Evolutionary conservation across 2,888 invertebrate genomes (phyloP), one percentile per base, ranked within the genome.

Genomic region (Oscheius sp.): DNA sequence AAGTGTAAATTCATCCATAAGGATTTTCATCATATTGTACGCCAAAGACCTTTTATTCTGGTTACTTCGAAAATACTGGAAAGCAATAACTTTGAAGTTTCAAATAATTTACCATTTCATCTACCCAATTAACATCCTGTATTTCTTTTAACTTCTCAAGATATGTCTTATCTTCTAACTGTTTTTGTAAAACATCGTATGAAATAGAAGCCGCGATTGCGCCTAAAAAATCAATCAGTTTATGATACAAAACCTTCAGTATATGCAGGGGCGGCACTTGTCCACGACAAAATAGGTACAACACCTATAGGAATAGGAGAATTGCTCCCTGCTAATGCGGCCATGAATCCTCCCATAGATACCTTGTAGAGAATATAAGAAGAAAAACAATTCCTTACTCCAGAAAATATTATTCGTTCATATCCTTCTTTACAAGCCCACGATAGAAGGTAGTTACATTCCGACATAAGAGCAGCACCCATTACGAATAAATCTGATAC

Each of bases 1-100:
- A 88, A 96, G 95, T 0, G 97, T 98, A 86, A 95, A 97, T 87
- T 97, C 95, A 86, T 98, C 97, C 97, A 98, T 97, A 78, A 97
- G 91, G 0, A 95, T 95, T 56, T 93, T 89, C 96, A 97, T 96
- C 86, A 97, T 72, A 59, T 73, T 77, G 50, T 70, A 65, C 5
- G 73, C 62, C 8, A 69, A 45, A 1, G 66, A 5, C 22, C 70
- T 61, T 0, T 70, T 68, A 49, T 76, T 78, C 26, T 56, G 56
- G 24, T 49, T 56, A 0, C 44, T 67, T 67, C 68, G 66, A 6
- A 17, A 8, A 26, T 68, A 41, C 62, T 68, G 26, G 22, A 61
- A 67, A 17, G 17, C 9, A 17, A 17, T 22, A 4, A 32, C n/a
- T 28, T n/a, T 45, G 6, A 44, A 44, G 17, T 9, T n/a, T 45